Base-by-base conservation (phyloP, 2,113 vertebrate genomes). In the Peromyscus polionotus region DNA sequence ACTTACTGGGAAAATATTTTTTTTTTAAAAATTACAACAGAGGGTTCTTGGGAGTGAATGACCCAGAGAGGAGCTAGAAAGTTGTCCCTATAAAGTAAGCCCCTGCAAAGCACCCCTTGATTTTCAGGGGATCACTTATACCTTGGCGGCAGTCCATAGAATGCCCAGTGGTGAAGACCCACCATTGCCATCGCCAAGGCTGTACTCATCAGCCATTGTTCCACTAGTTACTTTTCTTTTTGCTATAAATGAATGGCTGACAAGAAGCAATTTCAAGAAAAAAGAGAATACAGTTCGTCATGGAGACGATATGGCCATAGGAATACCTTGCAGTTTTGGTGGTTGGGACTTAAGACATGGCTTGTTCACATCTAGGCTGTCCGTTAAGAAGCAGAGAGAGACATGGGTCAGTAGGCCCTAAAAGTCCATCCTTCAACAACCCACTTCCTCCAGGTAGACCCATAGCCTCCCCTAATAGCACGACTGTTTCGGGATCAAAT, bases 41-140 rank as follows among this genome's bases (percentile, higher is more conserved):
- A 59, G 63, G 63, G 57, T 75, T 96, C 70, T 86, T 67, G 19
- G 48, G 36, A 91, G 28, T 88, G 39, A 93, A 86, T 61, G 42
- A 36, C 22, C 75, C 85, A 89, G 85, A 14, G 36, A 72, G 14
- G 80, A 91, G 12, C 72, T 75, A 86, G 4, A 92, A 73, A 93
- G 16, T 4, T 83, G 87, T 33, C 67, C 8, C 36, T 73, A 86
- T 33, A 68, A 86, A 86, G 36, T 79, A 94, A 94, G 75, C 91
- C 68, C 45, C 31, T 77, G 9, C 17, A 91, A 91, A 93, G 20
- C 39, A 31, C 24, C 42, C 13, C 93, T 96, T 96, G 68, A 31
- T 91, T 95, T 92, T 72, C 16, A 63, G 2, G 63, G 5, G 12
- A 77, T 90, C 33, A 13, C 42, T 91, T 91, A 48, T 4, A 90